These are phyloP conservation scores for Thecophora atra DNA, from an alignment of 2,888 invertebrate genomes.

Conservation along the genomic window DNA sequence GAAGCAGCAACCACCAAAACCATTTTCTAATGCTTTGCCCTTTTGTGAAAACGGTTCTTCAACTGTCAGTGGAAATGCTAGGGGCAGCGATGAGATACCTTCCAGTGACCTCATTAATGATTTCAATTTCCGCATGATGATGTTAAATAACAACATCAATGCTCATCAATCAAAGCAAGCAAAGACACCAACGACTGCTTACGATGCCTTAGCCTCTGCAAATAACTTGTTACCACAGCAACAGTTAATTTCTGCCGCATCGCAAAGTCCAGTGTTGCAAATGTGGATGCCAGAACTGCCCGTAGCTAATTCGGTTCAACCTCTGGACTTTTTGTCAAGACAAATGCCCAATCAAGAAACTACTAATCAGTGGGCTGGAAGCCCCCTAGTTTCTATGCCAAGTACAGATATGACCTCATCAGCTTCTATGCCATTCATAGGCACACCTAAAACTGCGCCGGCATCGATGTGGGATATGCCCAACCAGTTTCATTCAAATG, in stretches of 20 bases:
- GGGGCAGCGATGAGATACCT: constrained; percentile 43
- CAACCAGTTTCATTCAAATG: constrained; percentile 44
- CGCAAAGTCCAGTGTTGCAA: constrained; percentile 53
- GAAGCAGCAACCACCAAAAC: constrained; percentile 35
- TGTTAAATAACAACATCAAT: constrained; percentile 47
- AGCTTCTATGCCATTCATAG: constrained; percentile 19
- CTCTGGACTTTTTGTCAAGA: constrained; percentile 39
- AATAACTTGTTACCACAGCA: constrained; percentile 53
- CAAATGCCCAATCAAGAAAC: constrained; percentile 32
- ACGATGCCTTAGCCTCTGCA: constrained; percentile 30
- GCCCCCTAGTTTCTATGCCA: constrained; percentile 42
- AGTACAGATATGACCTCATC: constrained; percentile 29
- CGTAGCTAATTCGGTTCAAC: constrained; percentile 38
- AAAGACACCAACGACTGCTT: constrained; percentile 8
- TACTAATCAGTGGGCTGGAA: constrained; percentile 42
- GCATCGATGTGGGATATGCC: constrained; percentile 55
- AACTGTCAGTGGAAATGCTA: constrained; percentile 9
- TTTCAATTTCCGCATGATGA: constrained; percentile 56
- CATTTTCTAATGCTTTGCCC: constrained; percentile 23
- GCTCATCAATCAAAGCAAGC: constrained; percentile 4
- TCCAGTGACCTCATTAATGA: constrained; percentile 56
- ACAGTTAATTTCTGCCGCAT: constrained; percentile 48
- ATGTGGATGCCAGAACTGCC: constrained; percentile 53
- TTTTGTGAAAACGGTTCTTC: constrained; percentile 24
- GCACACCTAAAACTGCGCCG: constrained; percentile 42